Conservation (phyloP, 2,797 vertebrate genomes). For the Euphonia xanthogaster region DNA sequence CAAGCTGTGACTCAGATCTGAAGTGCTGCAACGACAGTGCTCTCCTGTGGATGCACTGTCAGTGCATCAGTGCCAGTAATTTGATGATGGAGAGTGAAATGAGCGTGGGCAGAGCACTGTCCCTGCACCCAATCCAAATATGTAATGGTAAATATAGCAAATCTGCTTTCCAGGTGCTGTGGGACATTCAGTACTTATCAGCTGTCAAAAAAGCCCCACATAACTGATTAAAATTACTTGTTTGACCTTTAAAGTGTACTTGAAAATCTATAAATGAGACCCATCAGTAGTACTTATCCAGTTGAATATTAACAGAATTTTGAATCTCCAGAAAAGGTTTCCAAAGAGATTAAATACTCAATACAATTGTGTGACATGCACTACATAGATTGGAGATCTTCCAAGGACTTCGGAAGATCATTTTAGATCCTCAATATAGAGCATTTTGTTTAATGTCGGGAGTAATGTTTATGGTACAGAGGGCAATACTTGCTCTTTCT, state of each 20-base stretch:
- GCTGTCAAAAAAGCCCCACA: not conserved
- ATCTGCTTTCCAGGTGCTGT: slow-evolving; percentile 9
- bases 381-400: not conserved
- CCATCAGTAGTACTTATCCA: not conserved
- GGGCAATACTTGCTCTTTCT: not conserved
- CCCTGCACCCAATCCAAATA: not conserved
- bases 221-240: slow-evolving; percentile 26
- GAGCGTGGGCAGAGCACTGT: not conserved
- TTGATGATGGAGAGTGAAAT: not conserved
- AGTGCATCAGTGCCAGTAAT: not conserved
- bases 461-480: not conserved
- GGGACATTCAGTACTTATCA: not conserved
- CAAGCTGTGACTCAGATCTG: slow-evolving; percentile 19
- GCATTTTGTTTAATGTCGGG: not conserved
- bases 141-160: not conserved
- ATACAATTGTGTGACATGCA: not conserved
- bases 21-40: not conserved
- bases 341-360: not conserved
- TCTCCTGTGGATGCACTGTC: slow-evolving; percentile 42
- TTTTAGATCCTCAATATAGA: not conserved
- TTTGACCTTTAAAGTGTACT: slow-evolving; percentile 41
- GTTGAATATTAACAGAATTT: not conserved
- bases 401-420: not conserved
- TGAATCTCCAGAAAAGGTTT: not conserved
- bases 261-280: slow-evolving; percentile 22